Conservation (phyloP, 2,797 vertebrate species). For the Rhinella marina region DNA sequence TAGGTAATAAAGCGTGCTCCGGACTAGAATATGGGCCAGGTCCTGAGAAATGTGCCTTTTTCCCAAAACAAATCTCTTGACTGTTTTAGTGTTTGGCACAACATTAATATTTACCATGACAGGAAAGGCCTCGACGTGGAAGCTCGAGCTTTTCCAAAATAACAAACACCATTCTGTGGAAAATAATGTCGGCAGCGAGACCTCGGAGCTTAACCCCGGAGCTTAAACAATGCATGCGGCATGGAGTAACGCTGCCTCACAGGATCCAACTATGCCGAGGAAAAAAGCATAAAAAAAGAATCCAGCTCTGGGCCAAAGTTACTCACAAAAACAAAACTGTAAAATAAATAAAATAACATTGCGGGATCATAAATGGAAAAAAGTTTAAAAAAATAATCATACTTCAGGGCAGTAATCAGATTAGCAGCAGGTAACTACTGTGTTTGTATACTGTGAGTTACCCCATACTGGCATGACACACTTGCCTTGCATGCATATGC, state of each 20-base stretch:
- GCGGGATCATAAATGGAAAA: no score
- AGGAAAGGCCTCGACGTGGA: conserved; percentile 36
- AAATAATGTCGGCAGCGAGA: conserved; percentile 29
- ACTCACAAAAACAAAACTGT: background rate
- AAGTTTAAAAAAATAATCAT: no score
- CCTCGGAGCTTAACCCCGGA: background rate
- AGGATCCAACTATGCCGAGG: background rate
- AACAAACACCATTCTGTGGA: conserved; percentile 31
- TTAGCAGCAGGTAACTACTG: no score
- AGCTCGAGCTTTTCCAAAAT: conserved; percentile 7
- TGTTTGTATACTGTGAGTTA: no score
- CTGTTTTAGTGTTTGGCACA: conserved; percentile 16
- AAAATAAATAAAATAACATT: no score
- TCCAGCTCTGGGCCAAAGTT: background rate
- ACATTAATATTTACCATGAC: conserved; percentile 41
- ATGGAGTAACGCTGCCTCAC: background rate
- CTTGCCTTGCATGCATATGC: no score
- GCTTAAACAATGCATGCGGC: background rate
- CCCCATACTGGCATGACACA: no score
- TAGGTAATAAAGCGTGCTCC: background rate
- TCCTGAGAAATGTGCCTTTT: conserved; percentile 7
- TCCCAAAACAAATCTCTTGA: conserved; percentile 21
- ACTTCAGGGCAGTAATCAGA: no score
- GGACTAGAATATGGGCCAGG: background rate
- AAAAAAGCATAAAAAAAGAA: background rate